Evolutionary conservation across 2,797 vertebrate species (phyloP), one percentile per base, ranked within the genome.

Genomic region (Meriones psammophilus): DNA sequence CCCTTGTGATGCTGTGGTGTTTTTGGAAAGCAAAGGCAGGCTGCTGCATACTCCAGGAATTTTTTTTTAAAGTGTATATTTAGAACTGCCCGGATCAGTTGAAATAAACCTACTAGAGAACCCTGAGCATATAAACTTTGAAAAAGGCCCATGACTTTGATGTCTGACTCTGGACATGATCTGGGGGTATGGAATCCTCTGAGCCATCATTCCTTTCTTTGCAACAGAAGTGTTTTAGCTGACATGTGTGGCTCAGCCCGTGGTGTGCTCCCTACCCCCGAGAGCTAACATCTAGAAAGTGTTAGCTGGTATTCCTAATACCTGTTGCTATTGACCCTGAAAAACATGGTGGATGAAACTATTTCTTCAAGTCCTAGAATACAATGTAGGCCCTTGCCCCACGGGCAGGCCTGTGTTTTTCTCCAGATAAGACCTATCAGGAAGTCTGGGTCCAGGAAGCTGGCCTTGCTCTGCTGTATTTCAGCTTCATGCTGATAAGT

Each of bases 281-380:
- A 64, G 39, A 50, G 18, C 66, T 88, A 77, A 81, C 8, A 0
- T 42, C 20, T 81, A 78, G 81, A 83, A 95, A 93, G 66, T 81
- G 58, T 26, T 92, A 81, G 78, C 64, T 56, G 33, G 30, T 36
- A 9, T 50, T 90, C 79, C 78, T 74, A 71, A 64, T 1, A 94
- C 24, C 8, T 89, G 8, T 88, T 89, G 54, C 54, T 89, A 92
- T 22, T 94, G 92, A 88, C 20, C 78, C 36, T 84, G 26, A 36
- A 92, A 92, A 92, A 80, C 17, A 85, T 87, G 84, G 10, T 8
- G 88, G 50, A 93, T 85, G 83, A 83, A 33, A 92, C 62, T 24
- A 24, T 46, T 85, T 84, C 42, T 71, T 73, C 46, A 71, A 73
- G n/a, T 60, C 69, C 77, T 60, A n/a, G 33, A 81, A 95, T 14